Evolutionary conservation across 2,888 invertebrate genomes (phyloP), one percentile per base, ranked within the genome.

Genomic region (Nemotelus nigrinus): DNA sequence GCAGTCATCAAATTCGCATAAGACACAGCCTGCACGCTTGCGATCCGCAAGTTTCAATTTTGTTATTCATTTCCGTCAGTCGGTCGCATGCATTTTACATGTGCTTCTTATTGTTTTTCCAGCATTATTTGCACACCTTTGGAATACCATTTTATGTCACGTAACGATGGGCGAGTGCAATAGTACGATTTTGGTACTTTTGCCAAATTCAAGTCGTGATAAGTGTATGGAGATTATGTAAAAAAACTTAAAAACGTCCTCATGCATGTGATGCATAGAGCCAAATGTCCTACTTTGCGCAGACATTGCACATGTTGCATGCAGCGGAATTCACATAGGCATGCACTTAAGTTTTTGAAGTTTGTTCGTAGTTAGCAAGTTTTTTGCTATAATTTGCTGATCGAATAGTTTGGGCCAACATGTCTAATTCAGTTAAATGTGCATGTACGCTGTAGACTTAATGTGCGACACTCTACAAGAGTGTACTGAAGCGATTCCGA

Each of bases 121-220:
- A 70, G 43, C 53, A 68, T 39, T 68, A 50, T 39, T 48, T 53
- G 70, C 70, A 70, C 70, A 43, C 50, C 6, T 4, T 70, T 43
- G 50, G 70, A 70, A 70, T 70, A 70, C 53, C 41, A 55, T 53
- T 53, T 50, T 53, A 43, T 55, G 70, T 70, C 70, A 55, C 70
- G 70, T 70, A 70, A 70, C 55, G 5, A 70, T 70, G 44, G 25
- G 55, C 25, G 70, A 53, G 41, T 70, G 43, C 55, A 70, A 8
- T 7, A 43, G 60, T 7, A 57, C 25, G 25, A 57, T 57, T 60
- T 39, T 7, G 60, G 60, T 39, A 60, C 60, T 60, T 60, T 60
- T 60, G 60, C 60, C 60, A 60, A 58, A 58, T 4, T 39, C 41
- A 60, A 6, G 4, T 25, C 57, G 3, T 41, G 39, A 60, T 39